These are phyloP conservation scores for Chelon auratus DNA, from an alignment of 2,797 vertebrate species.

Conservation along the genomic window DNA sequence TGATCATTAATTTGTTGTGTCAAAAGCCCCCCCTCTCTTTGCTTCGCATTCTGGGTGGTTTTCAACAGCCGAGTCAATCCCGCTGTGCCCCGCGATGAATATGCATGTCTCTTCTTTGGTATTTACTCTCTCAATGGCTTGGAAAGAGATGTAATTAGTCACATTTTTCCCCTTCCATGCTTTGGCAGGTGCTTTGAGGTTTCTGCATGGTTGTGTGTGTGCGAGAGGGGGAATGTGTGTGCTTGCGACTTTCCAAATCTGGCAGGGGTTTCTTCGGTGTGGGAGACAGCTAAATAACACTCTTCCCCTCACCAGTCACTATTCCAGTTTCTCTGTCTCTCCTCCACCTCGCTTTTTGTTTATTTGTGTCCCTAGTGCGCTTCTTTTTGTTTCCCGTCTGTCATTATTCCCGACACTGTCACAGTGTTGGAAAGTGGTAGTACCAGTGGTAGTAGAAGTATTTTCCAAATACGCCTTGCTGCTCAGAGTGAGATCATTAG, in stretches of 20 bases:
- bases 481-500: too few species aligned
- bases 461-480: background rate
- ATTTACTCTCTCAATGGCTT: slow-evolving; percentile 81
- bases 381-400: slow-evolving; percentile 1
- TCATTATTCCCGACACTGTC: background rate
- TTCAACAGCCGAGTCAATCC: slow-evolving; percentile 76
- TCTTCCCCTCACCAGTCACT: slow-evolving; percentile 27
- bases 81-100: slow-evolving; percentile 76
- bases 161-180: slow-evolving; percentile 71
- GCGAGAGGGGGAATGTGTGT: slow-evolving; percentile 12
- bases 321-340: slow-evolving; percentile 9
- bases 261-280: slow-evolving; percentile 55
- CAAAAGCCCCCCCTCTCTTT: slow-evolving; percentile 63
- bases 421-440: background rate
- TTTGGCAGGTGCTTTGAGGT: slow-evolving; percentile 72
- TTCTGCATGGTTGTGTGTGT: slow-evolving; percentile 32
- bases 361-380: background rate
- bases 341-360: slow-evolving; percentile 9
- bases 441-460: background rate
- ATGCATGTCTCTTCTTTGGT: slow-evolving; percentile 79
- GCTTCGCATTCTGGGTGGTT: slow-evolving; percentile 67
- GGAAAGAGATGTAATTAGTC: slow-evolving; percentile 84
- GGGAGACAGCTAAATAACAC: slow-evolving; percentile 53
- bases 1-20: slow-evolving; percentile 69
- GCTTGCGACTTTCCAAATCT: slow-evolving; percentile 40